Evolutionary conservation across 30 jellyfish, hydroid and myxozoan species (phyloP), one percentile per base, ranked within the genome.

Genomic region (Catostylus mosaicus): DNA sequence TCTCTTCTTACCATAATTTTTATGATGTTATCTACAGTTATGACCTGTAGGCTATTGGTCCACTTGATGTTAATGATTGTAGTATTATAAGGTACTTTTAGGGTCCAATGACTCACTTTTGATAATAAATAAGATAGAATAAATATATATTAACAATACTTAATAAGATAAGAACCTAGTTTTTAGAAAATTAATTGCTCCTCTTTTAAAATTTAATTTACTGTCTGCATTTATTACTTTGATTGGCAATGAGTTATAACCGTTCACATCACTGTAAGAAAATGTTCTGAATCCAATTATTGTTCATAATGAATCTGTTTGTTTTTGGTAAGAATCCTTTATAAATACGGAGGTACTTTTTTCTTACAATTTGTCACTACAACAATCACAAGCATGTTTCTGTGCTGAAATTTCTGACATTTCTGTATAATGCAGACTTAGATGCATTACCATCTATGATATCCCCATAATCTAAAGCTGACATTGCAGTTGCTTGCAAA

Each of bases 311-410:
- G 69, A 48, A 72, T 45, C 84, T 72, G 84, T 18, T 72, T 72
- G 84, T 72, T 72, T 72, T 48, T 72, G 69, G 46, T 72, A 33
- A 72, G 46, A 38, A 72, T 72, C 71, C 46, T 71, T 72, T 40
- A 71, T 72, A 72, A 48, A 48, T 72, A 72, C 69, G 69, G 71
- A 72, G 84, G 84, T 72, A 46, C 84, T 68, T 43, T 16, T 68
- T 68, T 38, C 80, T 68, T 68, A 68, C 80, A 68, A 9, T 30
- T 68, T 68, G 32, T 63, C 80, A n/a, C n/a, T n/a, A n/a, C n/a
- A n/a, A n/a, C n/a, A n/a, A n/a, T 68, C 63, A 68, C 80, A 68
- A 68, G 80, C 80, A 68, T 32, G 80, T 30, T 63, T 68, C 80
- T 68, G 80, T 68, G 80, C n/a, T n/a, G n/a, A n/a, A n/a, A n/a